phyloP scores from a whole-genome alignment of 2,797 vertebrate species.

The Cyclopterus lumpus region DNA sequence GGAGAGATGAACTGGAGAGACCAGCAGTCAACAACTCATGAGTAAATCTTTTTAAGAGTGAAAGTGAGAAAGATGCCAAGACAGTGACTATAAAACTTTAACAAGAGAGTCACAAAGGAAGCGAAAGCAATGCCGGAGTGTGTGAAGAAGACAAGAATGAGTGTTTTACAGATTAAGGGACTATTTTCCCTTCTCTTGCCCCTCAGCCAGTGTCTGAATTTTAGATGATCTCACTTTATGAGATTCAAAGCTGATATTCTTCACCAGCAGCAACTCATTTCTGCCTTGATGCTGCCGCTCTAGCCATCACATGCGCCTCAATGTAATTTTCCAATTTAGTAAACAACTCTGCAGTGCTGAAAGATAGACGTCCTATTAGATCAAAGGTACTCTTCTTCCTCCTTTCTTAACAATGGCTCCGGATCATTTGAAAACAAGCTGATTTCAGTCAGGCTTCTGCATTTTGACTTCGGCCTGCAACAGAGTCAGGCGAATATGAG shows the following conservation, averaged over 20 bases:
- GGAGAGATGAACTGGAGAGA: slow-evolving; percentile 64
- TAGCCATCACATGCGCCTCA: slow-evolving; percentile 42
- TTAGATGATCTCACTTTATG: slow-evolving; percentile 65
- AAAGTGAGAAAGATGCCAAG: slow-evolving; percentile 51
- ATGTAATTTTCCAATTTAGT: slow-evolving; percentile 69
- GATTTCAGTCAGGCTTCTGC: slow-evolving; percentile 49
- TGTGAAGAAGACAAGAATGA: slow-evolving; percentile 18
- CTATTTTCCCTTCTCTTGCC: slow-evolving; percentile 29
- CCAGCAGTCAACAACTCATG: slow-evolving; percentile 72
- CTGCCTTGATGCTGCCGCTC: slow-evolving; percentile 48
- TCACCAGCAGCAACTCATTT: slow-evolving; percentile 46
- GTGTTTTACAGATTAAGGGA: slow-evolving; percentile 48
- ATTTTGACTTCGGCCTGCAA: slow-evolving; percentile 54
- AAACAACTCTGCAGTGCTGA: slow-evolving; percentile 60
- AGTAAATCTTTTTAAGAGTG: slow-evolving; percentile 69
- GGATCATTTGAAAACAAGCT: slow-evolving; percentile 67
- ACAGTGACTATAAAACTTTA: slow-evolving; percentile 59
- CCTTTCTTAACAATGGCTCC: slow-evolving; percentile 53
- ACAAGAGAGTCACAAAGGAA: slow-evolving; percentile 44
- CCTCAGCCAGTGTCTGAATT: slow-evolving; percentile 55
- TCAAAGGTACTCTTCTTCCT: slow-evolving; percentile 61
- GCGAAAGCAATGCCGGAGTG: slow-evolving; percentile 27
- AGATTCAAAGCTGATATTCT: slow-evolving; percentile 58
- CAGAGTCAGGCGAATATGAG: slow-evolving; percentile 50
- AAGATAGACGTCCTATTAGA: slow-evolving; percentile 55